phyloP scores from a whole-genome alignment of 2,888 invertebrate genomes.

The Mimas tiliae region DNA sequence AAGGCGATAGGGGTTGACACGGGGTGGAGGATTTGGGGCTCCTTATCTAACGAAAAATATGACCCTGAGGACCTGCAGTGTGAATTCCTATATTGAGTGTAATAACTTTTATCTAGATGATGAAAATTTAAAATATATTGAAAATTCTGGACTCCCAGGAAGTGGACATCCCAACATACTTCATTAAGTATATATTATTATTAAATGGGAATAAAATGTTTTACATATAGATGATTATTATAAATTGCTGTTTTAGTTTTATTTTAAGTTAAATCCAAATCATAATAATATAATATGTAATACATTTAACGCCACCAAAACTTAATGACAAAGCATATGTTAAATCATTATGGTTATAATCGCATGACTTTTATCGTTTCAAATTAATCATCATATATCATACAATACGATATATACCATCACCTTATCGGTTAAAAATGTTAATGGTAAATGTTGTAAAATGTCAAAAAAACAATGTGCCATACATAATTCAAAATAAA shows the following conservation, averaged over 20 bases:
- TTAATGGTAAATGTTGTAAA: conserved; percentile 30
- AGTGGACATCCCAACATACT: conserved; percentile 2
- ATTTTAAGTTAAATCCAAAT: background rate
- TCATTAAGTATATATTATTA: conserved; percentile 18
- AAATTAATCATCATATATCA: conserved; percentile 33
- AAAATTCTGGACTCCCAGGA: background rate
- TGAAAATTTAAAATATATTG: no score
- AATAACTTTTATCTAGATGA: no score
- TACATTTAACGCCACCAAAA: conserved; percentile 5
- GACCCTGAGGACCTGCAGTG: no score
- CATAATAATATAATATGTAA: conserved; percentile 3
- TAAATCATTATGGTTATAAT: conserved; percentile 51
- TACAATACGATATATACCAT: conserved; percentile 43
- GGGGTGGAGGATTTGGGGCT: no score
- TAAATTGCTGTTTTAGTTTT: background rate
- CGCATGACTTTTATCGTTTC: conserved; percentile 43
- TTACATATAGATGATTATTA: background rate
- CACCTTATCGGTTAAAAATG: conserved; percentile 46
- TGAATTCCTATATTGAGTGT: no score
- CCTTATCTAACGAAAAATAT: no score
- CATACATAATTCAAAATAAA: conserved; percentile 33
- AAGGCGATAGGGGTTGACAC: no score
- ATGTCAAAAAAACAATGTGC: conserved; percentile 41
- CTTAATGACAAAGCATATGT: conserved; percentile 35
- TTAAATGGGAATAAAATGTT: conserved; percentile 8